Evolutionary conservation across 2,888 invertebrate genomes (phyloP).

Genomic region (Neoascia interrupta): DNA sequence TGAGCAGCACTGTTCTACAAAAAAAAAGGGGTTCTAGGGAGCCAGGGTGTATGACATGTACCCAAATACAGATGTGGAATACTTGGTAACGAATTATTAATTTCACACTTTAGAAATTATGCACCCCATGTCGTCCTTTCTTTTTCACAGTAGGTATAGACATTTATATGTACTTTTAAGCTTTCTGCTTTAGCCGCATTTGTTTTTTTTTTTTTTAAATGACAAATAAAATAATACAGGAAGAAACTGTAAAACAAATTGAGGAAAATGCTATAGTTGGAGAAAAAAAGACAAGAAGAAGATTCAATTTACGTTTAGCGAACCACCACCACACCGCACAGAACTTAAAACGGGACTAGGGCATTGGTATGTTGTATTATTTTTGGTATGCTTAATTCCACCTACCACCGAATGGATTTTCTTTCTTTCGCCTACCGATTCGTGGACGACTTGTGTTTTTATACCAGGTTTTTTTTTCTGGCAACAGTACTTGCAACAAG

Average conservation of each 20-base stretch:
- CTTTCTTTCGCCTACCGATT: slow-evolving; percentile 43
- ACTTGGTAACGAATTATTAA: background rate
- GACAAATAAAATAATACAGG: background rate
- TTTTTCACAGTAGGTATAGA: too few relatives aligned
- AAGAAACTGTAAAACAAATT: slow-evolving; percentile 17
- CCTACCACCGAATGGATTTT: slow-evolving; percentile 55
- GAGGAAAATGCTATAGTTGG: slow-evolving; percentile 1
- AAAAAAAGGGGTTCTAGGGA: too few relatives aligned
- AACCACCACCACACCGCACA: slow-evolving; percentile 56
- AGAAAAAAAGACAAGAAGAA: background rate
- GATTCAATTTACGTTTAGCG: slow-evolving; percentile 41
- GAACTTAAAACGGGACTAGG: slow-evolving; percentile 65
- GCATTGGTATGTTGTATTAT: slow-evolving; percentile 63
- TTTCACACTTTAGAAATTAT: background rate
- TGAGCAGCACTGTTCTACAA: too few relatives aligned
- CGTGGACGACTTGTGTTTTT: slow-evolving; percentile 32
- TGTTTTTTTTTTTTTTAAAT: background rate
- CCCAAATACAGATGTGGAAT: background rate
- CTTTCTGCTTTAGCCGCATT: background rate
- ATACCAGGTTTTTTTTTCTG: slow-evolving; percentile 23
- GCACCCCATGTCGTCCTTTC: background rate
- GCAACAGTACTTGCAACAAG: slow-evolving; percentile 39
- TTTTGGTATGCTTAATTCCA: slow-evolving; percentile 63
- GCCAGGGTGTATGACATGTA: too few relatives aligned
- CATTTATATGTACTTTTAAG: background rate